Evolutionary conservation across 2,888 invertebrate genomes (phyloP), one percentile per base, ranked within the genome.

Genomic region (Tineola bisselliella): DNA sequence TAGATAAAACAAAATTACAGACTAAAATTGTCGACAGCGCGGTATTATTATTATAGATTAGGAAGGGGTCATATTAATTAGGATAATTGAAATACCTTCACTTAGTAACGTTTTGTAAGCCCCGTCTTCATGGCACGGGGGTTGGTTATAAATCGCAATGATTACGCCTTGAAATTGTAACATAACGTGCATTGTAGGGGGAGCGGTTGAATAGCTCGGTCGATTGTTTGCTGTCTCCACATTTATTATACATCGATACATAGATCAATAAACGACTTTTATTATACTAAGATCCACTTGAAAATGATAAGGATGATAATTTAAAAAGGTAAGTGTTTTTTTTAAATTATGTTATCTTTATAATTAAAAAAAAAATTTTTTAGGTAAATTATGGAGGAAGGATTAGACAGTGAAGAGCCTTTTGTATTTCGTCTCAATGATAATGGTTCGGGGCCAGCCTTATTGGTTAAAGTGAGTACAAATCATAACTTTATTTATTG

Each of bases 391-490:
- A 88, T 88, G 88, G 82, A 82, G 65, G 75, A 74, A 63, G 68
- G 70, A 61, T 71, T 70, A 72, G 88, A 80, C 71, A 84, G 73
- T 73, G 91, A 91, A 68, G 92, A 91, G 63, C 93, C 93, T 44
- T 93, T 93, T 73, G 87, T 93, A 70, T 93, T 92, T 77, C 88
- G 92, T 65, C 84, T 93, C 64, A 93, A 93, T 76, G 93, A 93
- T 70, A 92, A 90, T 69, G 93, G 93, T 25, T 87, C 88, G 58
- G 93, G 92, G 67, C 93, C 93, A n/a, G 90, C 90, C 76, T 84
- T 93, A 54, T 87, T 93, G 59, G 84, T 90, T 54, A 93, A 93
- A 90, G 93, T 93, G 87, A 69, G 68, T 44, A 15, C n/a, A 38
- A 6, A 38, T 38, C n/a, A n/a, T 38, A 38, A 25, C 6, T 25